Evolutionary conservation across 2,888 invertebrate species (phyloP).

Genomic region (Lochmaea capreae): DNA sequence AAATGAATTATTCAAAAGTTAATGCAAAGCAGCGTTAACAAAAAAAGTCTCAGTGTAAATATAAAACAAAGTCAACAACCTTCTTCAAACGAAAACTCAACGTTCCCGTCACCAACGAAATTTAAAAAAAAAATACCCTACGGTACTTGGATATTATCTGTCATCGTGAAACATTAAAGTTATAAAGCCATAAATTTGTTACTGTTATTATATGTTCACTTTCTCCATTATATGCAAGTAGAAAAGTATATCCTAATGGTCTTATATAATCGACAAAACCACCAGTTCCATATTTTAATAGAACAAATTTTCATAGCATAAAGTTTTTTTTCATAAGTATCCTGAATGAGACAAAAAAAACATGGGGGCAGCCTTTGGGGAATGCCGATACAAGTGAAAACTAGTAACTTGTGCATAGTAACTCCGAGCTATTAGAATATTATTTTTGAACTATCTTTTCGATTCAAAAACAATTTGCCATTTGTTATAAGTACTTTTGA

Average conservation of each 20-base stretch:
- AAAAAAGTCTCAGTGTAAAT: background rate
- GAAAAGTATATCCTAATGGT: background rate
- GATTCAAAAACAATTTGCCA: too few relatives aligned
- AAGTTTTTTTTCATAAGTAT: background rate
- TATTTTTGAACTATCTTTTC: too few relatives aligned
- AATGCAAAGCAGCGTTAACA: background rate
- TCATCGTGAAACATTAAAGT: background rate
- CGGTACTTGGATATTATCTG: background rate
- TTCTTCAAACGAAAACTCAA: background rate
- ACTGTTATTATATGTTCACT: slow-evolving; percentile 1
- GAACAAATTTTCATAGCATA: background rate
- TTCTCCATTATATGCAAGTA: slow-evolving; percentile 4
- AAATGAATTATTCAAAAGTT: background rate
- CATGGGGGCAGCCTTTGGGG: too few relatives aligned
- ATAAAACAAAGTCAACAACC: background rate
- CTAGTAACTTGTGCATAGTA: too few relatives aligned
- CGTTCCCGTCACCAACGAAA: background rate
- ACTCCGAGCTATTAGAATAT: too few relatives aligned
- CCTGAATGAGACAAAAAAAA: background rate
- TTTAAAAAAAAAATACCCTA: background rate
- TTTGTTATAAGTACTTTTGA: too few relatives aligned
- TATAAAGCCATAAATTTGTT: background rate
- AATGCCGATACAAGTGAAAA: too few relatives aligned
- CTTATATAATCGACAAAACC: background rate
- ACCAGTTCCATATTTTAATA: background rate